phyloP scores from a whole-genome alignment of 2,888 invertebrate genomes.

The Parelbella ahira region DNA sequence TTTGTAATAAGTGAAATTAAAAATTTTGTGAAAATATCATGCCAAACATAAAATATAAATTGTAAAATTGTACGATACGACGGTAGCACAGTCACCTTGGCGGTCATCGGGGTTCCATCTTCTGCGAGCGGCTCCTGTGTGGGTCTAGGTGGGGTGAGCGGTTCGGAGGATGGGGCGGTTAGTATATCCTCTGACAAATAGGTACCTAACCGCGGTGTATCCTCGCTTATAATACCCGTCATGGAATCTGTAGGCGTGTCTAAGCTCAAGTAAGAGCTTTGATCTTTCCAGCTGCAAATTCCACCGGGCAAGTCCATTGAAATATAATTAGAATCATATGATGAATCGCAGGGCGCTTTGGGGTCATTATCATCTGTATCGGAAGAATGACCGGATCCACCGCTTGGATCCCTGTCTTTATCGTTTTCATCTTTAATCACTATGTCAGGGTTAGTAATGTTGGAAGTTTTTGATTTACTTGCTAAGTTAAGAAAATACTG shows the following conservation, averaged over 20 bases:
- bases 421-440: constrained; percentile 74
- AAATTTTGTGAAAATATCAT: constrained; percentile 75
- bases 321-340: constrained; percentile 81
- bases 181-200: constrained; percentile 73
- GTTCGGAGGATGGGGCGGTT: constrained; percentile 67
- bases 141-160: constrained; percentile 64
- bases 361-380: constrained; percentile 58
- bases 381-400: constrained; percentile 79
- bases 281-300: constrained; percentile 89
- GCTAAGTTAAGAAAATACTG: constrained; percentile 80
- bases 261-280: constrained; percentile 87
- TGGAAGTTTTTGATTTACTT: constrained; percentile 54
- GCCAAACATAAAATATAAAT: constrained; percentile 76
- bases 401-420: constrained; percentile 82
- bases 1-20: constrained; percentile 69
- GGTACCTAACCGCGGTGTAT: constrained; percentile 38
- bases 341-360: constrained; percentile 41
- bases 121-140: constrained; percentile 61
- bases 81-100: constrained; percentile 76
- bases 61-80: constrained; percentile 77
- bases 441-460: constrained; percentile 39
- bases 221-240: constrained; percentile 38
- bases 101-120: constrained; percentile 51
- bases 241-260: constrained; percentile 68
- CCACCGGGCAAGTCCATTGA: constrained; percentile 89